These are phyloP conservation scores for Mimas tiliae DNA, from an alignment of 2,888 invertebrate species.

Conservation along the genomic window DNA sequence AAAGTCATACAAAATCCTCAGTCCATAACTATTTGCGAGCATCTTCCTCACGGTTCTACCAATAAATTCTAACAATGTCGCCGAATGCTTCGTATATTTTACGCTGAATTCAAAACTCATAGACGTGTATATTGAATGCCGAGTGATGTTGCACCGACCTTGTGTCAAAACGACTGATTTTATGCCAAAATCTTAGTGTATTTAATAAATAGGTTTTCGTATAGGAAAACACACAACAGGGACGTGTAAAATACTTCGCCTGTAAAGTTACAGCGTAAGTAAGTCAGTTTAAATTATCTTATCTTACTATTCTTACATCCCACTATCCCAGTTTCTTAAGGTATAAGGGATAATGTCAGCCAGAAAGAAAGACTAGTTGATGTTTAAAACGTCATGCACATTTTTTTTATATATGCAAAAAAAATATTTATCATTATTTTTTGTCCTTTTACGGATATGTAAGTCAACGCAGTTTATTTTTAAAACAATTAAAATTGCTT, in stretches of 20 bases:
- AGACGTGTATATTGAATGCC: constrained; percentile 24
- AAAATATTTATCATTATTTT: too few relatives aligned
- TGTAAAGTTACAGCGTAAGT: too few relatives aligned
- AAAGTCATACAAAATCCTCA: constrained; percentile 55
- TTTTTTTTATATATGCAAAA: too few relatives aligned
- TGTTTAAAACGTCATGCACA: too few relatives aligned
- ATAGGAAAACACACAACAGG: too few relatives aligned
- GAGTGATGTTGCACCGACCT: constrained; percentile 9
- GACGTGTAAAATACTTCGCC: too few relatives aligned
- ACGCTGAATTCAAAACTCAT: constrained; percentile 25
- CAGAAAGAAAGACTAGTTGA: too few relatives aligned
- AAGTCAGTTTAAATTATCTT: too few relatives aligned
- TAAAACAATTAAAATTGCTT: constrained; percentile 9
- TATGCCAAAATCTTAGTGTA: background rate
- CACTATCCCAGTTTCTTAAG: too few relatives aligned
- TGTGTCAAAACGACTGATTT: background rate
- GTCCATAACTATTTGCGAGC: constrained; percentile 49
- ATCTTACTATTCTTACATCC: too few relatives aligned
- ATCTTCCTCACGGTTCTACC: constrained; percentile 47
- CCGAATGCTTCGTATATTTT: constrained; percentile 47
- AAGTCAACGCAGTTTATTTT: background rate
- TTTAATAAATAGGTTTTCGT: background rate
- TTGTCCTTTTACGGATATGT: too few relatives aligned
- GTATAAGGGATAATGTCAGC: too few relatives aligned
- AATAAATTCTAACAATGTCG: constrained; percentile 66